Evolutionary conservation across 2,797 vertebrate species (phyloP), one percentile per base, ranked within the genome.

Genomic region (Anolis apletophallus): DNA sequence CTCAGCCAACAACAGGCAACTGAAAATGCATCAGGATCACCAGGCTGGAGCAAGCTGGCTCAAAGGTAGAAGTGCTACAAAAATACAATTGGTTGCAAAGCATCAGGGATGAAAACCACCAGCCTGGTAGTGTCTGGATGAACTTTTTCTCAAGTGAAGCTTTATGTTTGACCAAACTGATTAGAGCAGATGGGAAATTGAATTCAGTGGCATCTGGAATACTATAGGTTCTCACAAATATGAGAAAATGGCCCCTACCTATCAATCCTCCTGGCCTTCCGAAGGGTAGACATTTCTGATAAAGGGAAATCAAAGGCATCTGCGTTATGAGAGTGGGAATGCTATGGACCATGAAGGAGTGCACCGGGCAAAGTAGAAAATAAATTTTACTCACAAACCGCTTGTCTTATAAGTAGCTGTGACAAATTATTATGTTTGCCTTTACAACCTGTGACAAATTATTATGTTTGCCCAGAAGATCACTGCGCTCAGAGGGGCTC

Each of bases 31-130:
- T 34, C 89, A 91, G 71, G 92, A 93, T 81, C 89, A 89, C 59
- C 92, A 93, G 21, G 91, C 92, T 68, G 92, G 91, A 73, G 91
- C 91, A 23, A 92, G 83, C 75, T 93, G 92, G 92, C 61, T 93
- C 26, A 93, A 92, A 83, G 91, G 92, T 93, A 86, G 50, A 36
- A 77, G 68, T 12, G 19, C 26, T 40, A 50, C 52, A 68, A 12
- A 77, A 75, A 55, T 69, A 55, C 32, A 17, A 54, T 78, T n/a
- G 6, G 6, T 36, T 84, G 59, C 14, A 50, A 40, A 26, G 40
- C 8, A 69, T 14, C 32, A 36, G 3, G 34, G 69, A 10, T 36
- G 69, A 36, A 17, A 21, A 72, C 9, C 69, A 64, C 12, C 19
- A 21, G 16, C 16, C 36, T 8, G 19, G 19, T 16, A 36, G 23